Base-by-base conservation (phyloP, 2,797 vertebrate species). In the Percopsis omiscomaycus region DNA sequence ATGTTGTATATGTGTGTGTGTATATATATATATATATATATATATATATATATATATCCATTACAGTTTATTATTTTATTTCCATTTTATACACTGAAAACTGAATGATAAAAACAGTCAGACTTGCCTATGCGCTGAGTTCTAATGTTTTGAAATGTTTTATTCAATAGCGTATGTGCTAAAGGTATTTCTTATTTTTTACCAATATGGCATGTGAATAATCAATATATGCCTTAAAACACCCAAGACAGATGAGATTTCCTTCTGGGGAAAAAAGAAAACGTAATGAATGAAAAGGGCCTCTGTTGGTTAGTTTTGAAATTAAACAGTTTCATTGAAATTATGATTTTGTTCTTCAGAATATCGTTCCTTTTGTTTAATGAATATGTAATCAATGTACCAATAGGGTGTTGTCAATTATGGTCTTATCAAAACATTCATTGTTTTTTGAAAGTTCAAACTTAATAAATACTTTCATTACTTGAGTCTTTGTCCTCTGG, bases 391-490 rank as follows among this genome's bases (percentile, higher is more conserved):
- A 74, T 67, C 57, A 27, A 32, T 68, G 61, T 71, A 64, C 42
- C 70, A 61, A 59, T 59, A 52, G 10, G 50, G 29, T 48, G 15
- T 75, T 51, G 16, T 63, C 2, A 49, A 58, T 72, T 28, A 73
- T 44, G n/a, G 15, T 47, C 67, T 70, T 46, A 72, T 59, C 73
- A 15, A 14, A 69, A 70, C 57, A 2, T 84, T 37, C 47, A 73
- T 32, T 60, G 42, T 15, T 66, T 54, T 48, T 49, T 69, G 52
- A 87, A 78, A 69, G 82, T 84, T 74, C 66, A 70, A 66, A 52
- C 27, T 30, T 42, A 91, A 85, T 88, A 90, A 90, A 91, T 58
- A 45, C 52, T 45, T 71, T 55, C 27, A 32, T 48, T 65, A 74
- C 37, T 65, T 49, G 27, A 32, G 13, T 45, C 28, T 54, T 14